Base-by-base conservation (phyloP, 2,888 invertebrate genomes). In the Nemapogon koenigi region DNA sequence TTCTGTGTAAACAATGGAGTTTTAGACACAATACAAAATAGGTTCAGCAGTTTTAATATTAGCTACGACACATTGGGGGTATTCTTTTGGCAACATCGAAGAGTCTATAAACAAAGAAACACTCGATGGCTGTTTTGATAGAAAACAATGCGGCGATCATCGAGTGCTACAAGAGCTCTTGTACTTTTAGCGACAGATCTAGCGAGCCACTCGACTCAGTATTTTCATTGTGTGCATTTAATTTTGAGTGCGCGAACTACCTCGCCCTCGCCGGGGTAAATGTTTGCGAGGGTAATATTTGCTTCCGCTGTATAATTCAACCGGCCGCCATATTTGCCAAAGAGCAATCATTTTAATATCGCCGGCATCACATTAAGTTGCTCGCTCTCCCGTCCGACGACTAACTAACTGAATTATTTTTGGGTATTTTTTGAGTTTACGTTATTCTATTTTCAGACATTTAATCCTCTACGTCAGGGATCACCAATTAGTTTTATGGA, bases 271-370 rank as follows among this genome's bases (percentile, higher is more conserved):
- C 61, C 75, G 75, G 79, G 68, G 46, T 69, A 72, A 71, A 69
- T 81, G 81, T 82, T 82, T 81, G 80, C 79, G 60, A 69, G 71
- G 79, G 76, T 76, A 81, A 81, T 81, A 81, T 81, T 82, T 81
- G 80, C 81, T 70, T 68, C 78, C 73, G 78, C 73, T 81, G 78
- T 81, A 82, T 82, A 82, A 82, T 82, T 81, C 82, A 82, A 71
- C 76, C 65, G 80, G 76, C 80, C 79, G 79, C 76, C 79, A 78
- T 81, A 81, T 81, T 82, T 82, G 80, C 80, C 78, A 76, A 81
- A 81, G 81, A 81, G 81, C 81, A 81, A 81, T 82, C 81, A 80
- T 81, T 82, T 82, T 82, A 82, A 81, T 81, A 81, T 81, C 78
- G 76, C 70, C 72, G 69, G 55, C 72, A 72, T 70, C 72, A 68